These are phyloP conservation scores for Mixornis gularis DNA, from an alignment of 2,113 vertebrate genomes.

Conservation along the genomic window DNA sequence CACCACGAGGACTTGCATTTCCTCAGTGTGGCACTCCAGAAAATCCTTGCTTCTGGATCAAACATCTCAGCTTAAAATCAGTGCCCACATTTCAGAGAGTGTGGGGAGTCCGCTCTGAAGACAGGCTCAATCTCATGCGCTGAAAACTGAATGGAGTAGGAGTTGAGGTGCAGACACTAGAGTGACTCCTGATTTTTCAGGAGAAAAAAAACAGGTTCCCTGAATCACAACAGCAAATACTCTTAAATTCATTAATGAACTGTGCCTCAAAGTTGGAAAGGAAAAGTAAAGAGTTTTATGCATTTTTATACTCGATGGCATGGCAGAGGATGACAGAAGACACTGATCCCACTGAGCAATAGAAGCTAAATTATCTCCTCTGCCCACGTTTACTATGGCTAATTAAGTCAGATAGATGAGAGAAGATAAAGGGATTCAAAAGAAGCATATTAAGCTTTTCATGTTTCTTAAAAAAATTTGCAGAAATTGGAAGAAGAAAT, in stretches of 20 bases:
- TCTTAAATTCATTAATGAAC: neutral
- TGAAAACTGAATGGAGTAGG: neutral
- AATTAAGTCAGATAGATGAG: neutral
- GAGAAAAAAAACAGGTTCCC: neutral
- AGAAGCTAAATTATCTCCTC: neutral
- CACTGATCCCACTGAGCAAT: neutral
- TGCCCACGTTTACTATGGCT: neutral
- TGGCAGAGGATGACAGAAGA: neutral
- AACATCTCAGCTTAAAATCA: neutral
- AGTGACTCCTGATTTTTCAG: neutral
- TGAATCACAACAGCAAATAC: neutral
- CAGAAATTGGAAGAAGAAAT: neutral
- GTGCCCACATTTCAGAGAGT: neutral
- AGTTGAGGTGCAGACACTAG: neutral
- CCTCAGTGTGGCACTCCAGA: neutral
- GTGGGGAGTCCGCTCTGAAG: neutral
- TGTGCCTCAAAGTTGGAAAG: neutral
- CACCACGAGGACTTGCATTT: neutral
- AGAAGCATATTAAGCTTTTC: neutral
- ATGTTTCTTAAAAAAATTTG: neutral
- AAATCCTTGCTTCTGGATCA: neutral
- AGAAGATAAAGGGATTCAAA: neutral
- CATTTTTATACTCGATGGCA: neutral
- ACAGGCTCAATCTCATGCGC: neutral
- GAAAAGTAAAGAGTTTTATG: neutral